Conservation (phyloP, 2,888 invertebrate species). For the Nebria brevicollis region DNA sequence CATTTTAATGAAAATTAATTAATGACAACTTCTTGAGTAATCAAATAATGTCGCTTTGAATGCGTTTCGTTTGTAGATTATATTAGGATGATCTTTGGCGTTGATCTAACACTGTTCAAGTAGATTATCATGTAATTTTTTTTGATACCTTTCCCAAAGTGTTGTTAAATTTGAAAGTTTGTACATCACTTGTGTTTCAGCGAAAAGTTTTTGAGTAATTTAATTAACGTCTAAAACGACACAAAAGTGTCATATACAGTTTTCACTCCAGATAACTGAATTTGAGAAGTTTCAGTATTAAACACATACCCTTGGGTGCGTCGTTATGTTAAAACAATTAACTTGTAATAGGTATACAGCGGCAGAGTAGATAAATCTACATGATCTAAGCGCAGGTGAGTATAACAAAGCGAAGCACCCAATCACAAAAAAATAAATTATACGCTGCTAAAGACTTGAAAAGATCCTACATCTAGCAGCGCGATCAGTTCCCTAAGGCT, state of each 20-base stretch:
- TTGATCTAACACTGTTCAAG: not conserved
- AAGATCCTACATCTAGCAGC: not conserved
- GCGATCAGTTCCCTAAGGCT: not conserved
- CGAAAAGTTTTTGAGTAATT: slow-evolving; percentile 29
- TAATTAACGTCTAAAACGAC: slow-evolving; percentile 34
- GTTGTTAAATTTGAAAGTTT: not conserved
- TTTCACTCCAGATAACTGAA: slow-evolving; percentile 29
- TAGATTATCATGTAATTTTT: slow-evolving; percentile 17
- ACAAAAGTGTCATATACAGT: slow-evolving; percentile 37
- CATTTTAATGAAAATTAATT: no score
- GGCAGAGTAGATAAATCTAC: not conserved
- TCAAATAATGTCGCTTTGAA: no score
- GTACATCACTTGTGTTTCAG: slow-evolving; percentile 11
- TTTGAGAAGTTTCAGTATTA: slow-evolving; percentile 25
- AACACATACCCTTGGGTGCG: slow-evolving; percentile 6
- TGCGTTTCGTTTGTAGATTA: no score
- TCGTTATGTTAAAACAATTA: slow-evolving; percentile 9
- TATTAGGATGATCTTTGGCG: no score
- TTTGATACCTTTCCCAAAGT: not conserved
- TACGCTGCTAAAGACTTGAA: not conserved
- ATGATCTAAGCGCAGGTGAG: not conserved
- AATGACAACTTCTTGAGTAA: no score
- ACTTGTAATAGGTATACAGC: not conserved
- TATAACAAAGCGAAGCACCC: not conserved
- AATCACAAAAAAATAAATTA: not conserved